Base-by-base conservation (phyloP, 2,797 vertebrate species). In the Mareca penelope region DNA sequence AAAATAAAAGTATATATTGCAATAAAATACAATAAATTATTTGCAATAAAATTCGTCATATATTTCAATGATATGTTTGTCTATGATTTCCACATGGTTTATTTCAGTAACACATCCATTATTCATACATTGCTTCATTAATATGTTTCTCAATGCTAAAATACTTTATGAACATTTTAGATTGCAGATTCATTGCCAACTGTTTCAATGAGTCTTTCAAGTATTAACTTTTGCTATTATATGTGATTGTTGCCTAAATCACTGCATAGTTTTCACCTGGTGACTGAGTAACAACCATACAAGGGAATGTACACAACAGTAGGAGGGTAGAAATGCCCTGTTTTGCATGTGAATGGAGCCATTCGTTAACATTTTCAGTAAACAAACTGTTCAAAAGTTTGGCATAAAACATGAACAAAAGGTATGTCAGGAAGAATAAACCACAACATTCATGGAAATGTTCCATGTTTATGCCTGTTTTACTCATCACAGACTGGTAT, bases 171-270 rank as follows among this genome's bases (percentile, higher is more conserved):
- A 88, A 69, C 26, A 35, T 39, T 80, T 57, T 24, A 39, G 35
- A 61, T 4, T 79, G 67, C 60, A 64, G 24, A 60, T 19, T 53
- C 33, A 71, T 68, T 83, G 69, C 71, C 75, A 80, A 21, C 44
- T 84, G 63, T 35, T 86, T 4, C 11, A 79, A 89, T 64, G 35
- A 82, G 39, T 10, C 29, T 73, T 60, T 61, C 52, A 64, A 61
- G n/a, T n/a, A 10, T 1, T 35, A 76, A n/a, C 48, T 52, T 61
- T 48, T 76, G 17, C 39, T 12, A 31, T 21, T 46, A 40, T 23
- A 4, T 0, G 1, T 0, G 0, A 23, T 21, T 53, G 9, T 35
- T 69, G 42, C n/a, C 70, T 75, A n/a, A 26, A 31, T 42, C 63
- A 42, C 14, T 6, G 6, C 28, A n/a, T 6, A 33, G 29, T 35